Conservation (phyloP, 2,888 invertebrate species). For the Graphium colonna region DNA sequence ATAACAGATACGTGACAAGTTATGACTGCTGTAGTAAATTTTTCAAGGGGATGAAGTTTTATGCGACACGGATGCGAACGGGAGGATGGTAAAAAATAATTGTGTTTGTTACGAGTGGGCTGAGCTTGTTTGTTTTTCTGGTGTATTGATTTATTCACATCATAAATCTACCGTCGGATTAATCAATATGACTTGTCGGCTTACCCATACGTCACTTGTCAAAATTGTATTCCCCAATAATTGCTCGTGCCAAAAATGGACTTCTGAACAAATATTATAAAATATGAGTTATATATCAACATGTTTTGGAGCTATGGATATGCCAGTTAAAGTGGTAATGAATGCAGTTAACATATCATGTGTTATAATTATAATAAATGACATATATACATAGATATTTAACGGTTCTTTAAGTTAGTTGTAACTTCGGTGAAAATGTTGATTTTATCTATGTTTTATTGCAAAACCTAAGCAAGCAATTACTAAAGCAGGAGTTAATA, state of each 20-base stretch:
- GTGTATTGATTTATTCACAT: conserved; percentile 66
- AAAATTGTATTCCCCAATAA: conserved; percentile 25
- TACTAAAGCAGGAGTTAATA: too few species aligned
- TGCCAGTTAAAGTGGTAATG: too few species aligned
- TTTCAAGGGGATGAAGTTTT: conserved; percentile 5
- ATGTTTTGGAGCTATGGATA: too few species aligned
- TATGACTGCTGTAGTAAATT: neutral
- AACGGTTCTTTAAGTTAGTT: too few species aligned
- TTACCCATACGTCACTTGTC: conserved; percentile 53
- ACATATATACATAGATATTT: too few species aligned
- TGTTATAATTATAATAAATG: too few species aligned
- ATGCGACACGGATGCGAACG: conserved; percentile 41
- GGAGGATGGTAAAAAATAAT: conserved; percentile 48
- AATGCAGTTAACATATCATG: too few species aligned
- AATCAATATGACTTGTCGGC: conserved; percentile 65
- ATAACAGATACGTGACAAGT: neutral
- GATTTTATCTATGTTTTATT: too few species aligned
- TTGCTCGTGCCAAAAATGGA: neutral
- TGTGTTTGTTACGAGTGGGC: conserved; percentile 29
- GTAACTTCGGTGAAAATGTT: too few species aligned
- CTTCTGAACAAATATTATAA: too few species aligned
- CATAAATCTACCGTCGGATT: conserved; percentile 71
- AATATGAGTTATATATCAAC: too few species aligned
- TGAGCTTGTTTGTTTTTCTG: conserved; percentile 53
- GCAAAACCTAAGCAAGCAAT: too few species aligned